Evolutionary conservation across 2,797 vertebrate genomes (phyloP), one percentile per base, ranked within the genome.

Genomic region (Danio jaintianensis): DNA sequence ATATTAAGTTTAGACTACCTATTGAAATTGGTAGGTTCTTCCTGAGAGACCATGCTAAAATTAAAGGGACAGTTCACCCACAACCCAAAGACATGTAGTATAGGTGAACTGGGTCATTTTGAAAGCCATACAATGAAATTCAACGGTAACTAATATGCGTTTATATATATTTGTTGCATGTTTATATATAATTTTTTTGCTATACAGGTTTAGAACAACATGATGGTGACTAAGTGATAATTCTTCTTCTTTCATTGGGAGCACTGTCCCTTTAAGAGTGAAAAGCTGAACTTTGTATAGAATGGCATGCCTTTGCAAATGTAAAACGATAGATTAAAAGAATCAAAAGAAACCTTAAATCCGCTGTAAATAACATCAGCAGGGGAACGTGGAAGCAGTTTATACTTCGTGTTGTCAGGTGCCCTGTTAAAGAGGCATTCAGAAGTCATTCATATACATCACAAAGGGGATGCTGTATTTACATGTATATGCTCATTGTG

Each of bases 381-480:
- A 71, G 67, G 55, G 66, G 55, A 12, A 52, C 4, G 4, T 10
- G 11, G 38, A 52, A 40, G 29, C 53, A 50, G 42, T 59, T 69
- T 50, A 52, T 53, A 22, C 64, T 9, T 48, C 4, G 16, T 48
- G 7, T 58, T 68, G 53, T 69, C 55, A 62, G 55, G 47, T 70
- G 45, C 71, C 58, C 4, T 61, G 55, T 42, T 78, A 78, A 79
- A 62, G 56, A 70, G 38, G 18, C 56, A 62, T 62, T 79, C 56
- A 71, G 58, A n/a, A 71, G 20, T 79, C 77, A 63, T 62, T 79
- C 47, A 79, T 43, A 73, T 73, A 47, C 59, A 80, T 80, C 50
- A 80, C 78, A 73, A 80, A 80, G 52, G 18, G 40, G 12, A 56
- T 38, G 58, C 69, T 66, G 50, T 64, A 80, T 80, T 80, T 64